A percentile compares a stretch with the other conserved stretches of the same genome.
Conservation (phyloP, 2,888 invertebrate genomes). For the Abrostola triplasia region DNA sequence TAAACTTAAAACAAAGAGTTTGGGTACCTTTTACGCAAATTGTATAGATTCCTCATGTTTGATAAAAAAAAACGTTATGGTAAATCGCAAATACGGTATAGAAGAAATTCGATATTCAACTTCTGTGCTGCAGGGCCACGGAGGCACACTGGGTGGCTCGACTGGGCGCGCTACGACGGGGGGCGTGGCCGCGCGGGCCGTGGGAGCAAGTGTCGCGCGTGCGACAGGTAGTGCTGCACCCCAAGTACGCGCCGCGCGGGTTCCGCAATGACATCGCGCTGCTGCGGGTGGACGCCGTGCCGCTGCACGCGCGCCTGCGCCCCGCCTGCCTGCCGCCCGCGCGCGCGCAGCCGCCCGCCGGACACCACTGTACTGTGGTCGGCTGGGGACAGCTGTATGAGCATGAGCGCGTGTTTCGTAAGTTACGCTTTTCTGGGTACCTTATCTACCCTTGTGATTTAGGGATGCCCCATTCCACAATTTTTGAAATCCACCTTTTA, state of each 20-base stretch:
- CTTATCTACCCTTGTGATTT: background rate
- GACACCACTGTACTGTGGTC: slow-evolving; percentile 92
- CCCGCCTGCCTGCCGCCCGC: slow-evolving; percentile 88
- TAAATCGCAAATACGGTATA: background rate
- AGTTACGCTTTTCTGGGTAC: slow-evolving; percentile 69
- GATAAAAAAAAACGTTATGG: too few species aligned
- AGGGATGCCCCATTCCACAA: too few species aligned
- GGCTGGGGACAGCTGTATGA: slow-evolving; percentile 95
- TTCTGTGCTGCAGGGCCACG: slow-evolving; percentile 86
- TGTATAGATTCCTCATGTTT: too few species aligned
- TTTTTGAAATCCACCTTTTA: too few species aligned
- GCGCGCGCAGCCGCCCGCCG: slow-evolving; percentile 88
- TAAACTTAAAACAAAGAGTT: too few species aligned
- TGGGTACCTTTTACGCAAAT: too few species aligned
- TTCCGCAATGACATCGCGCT: slow-evolving; percentile 94
- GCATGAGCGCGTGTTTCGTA: slow-evolving; percentile 93
- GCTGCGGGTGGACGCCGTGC: slow-evolving; percentile 89
- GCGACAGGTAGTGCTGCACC: slow-evolving; percentile 90
- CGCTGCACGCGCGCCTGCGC: slow-evolving; percentile 83
- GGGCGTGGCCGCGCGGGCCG: slow-evolving; percentile 92
- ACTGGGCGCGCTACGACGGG: slow-evolving; percentile 92
- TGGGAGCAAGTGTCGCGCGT: slow-evolving; percentile 92
- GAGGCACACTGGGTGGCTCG: slow-evolving; percentile 94
- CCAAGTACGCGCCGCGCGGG: slow-evolving; percentile 92
- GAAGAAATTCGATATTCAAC: background rate